Evolutionary conservation across 1,140 invertebrate genomes (phyloP), one percentile per base, ranked within the genome.

Genomic region (Chrysoperla carnea): DNA sequence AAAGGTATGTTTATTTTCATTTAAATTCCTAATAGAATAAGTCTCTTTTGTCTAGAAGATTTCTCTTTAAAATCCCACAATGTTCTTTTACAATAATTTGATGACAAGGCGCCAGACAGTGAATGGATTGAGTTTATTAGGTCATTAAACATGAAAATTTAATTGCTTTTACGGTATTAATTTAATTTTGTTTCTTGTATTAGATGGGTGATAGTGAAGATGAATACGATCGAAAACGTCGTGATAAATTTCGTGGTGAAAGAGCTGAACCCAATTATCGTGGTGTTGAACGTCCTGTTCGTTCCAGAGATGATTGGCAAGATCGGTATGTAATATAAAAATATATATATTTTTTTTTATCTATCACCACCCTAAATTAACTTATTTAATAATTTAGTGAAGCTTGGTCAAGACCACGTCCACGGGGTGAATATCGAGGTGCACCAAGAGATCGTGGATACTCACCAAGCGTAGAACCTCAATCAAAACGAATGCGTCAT

Each of bases 231-330:
- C 72, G 84, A 23, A 88, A 90, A 56, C 64, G 85, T 36, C 68
- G 87, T 29, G 86, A 91, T 52, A 91, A 91, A 58, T 91, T 91
- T 54, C 72, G 85, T 39, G 86, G 85, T 7, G 86, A 91, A 68
- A 69, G 86, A 47, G 76, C 77, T 43, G 78, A 79, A 4, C 84
- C 83, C 46, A 83, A 76, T 46, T 82, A 81, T 51, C 68, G 81
- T 50, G 75, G 80, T 46, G 74, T 80, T 15, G 70, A 84, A 36
- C 65, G 82, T 41, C 73, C 81, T 31, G 78, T 82, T 44, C 67
- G 81, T 37, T 63, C 46, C 39, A 68, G 80, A 36, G 82, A 85
- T 54, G 81, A 84, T 39, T 85, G 82, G 81, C 65, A 75, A 6
- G 82, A 84, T 47, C 68, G 73, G 72, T 76, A 63, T 50, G 43